Percentiles rank a stretch among this genome's conserved stretches.
phyloP scores from a whole-genome alignment of 2,113 vertebrate genomes.

The Podarcis raffonei region DNA sequence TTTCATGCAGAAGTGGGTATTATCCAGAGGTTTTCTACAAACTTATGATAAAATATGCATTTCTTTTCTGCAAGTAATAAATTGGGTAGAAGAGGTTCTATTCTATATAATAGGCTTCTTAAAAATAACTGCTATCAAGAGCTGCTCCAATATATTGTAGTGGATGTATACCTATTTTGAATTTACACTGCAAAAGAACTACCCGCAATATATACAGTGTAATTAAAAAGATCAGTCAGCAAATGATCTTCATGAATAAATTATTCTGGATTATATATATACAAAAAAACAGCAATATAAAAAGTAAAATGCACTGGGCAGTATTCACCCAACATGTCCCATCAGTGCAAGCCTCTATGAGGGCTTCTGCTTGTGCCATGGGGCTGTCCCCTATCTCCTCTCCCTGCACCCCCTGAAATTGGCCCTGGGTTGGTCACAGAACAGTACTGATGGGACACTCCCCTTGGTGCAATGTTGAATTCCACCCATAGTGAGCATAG shows the following conservation, averaged over 20 bases:
- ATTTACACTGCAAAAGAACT: rapidly evolving
- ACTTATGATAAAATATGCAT: rapidly evolving
- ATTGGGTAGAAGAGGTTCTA: not conserved
- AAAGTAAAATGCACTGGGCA: not conserved
- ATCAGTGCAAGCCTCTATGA: no score
- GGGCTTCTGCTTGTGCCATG: no score
- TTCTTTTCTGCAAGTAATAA: not conserved
- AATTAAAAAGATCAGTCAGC: not conserved
- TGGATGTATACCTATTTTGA: not conserved
- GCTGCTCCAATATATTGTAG: not conserved
- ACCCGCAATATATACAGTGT: not conserved
- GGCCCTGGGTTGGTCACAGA: no score
- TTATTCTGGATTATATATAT: not conserved
- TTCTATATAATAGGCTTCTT: rapidly evolving
- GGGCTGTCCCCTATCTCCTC: no score
- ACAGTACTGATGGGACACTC: no score
- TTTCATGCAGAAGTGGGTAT: not conserved
- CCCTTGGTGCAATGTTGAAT: no score
- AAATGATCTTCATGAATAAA: not conserved
- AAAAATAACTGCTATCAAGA: not conserved
- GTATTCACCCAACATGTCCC: no score
- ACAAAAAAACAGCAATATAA: rapidly evolving
- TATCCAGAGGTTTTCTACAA: not conserved
- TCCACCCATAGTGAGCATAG: rapidly evolving
- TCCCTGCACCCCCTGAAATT: no score